phyloP scores from a whole-genome alignment of 2,888 invertebrate species.

The Stramonita haemastoma region DNA sequence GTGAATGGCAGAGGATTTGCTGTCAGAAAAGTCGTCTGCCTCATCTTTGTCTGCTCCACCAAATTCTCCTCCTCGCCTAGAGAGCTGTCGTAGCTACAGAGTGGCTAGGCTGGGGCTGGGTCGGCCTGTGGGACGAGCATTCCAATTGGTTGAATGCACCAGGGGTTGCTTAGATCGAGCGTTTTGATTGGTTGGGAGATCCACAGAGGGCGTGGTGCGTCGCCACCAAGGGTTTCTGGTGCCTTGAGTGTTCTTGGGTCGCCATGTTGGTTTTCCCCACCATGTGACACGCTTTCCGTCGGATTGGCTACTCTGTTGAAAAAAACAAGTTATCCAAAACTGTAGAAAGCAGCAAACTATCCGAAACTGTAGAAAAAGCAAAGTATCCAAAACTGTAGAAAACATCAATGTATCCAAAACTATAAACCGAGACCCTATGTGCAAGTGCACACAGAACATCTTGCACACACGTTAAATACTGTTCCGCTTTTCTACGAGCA shows the following conservation, averaged over 20 bases:
- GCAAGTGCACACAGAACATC: too few relatives aligned
- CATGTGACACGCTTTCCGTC: slow-evolving; percentile 22
- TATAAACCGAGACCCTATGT: too few relatives aligned
- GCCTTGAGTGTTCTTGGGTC: slow-evolving; percentile 25
- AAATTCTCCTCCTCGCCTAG: slow-evolving; percentile 32
- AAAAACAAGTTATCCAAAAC: too few relatives aligned
- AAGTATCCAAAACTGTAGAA: too few relatives aligned
- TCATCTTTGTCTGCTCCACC: slow-evolving; percentile 4
- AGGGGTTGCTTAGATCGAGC: neutral
- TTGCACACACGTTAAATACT: too few relatives aligned
- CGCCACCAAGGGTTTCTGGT: slow-evolving; percentile 17
- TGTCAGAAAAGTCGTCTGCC: neutral
- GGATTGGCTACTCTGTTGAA: too few relatives aligned
- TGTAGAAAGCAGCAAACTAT: too few relatives aligned
- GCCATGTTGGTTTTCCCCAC: slow-evolving; percentile 38
- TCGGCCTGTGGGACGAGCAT: slow-evolving; percentile 45
- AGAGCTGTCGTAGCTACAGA: slow-evolving; percentile 22
- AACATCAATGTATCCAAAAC: too few relatives aligned
- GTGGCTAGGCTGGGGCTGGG: slow-evolving; percentile 29
- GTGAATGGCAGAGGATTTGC: neutral
- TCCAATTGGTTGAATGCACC: slow-evolving; percentile 33
- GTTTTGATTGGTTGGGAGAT: neutral
- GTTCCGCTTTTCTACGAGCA: too few relatives aligned
- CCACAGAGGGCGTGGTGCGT: neutral
- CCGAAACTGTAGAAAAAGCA: too few relatives aligned